Base-by-base conservation (phyloP, 2,113 vertebrate species). In the Sinocyclocheilus grahami region DNA sequence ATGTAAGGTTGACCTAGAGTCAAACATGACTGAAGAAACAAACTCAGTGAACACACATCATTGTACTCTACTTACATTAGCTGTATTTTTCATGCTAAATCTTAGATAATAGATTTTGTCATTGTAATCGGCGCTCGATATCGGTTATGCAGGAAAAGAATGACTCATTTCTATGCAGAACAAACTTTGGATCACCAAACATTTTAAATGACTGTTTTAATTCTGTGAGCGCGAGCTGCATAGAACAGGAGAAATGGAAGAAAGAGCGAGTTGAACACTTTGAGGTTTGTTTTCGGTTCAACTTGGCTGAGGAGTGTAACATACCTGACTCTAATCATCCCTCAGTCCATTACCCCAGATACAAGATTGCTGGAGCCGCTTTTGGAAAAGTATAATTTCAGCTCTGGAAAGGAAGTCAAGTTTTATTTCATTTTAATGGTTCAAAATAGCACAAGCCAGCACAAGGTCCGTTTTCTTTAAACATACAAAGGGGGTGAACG, bases 371-470 rank as follows among this genome's bases (percentile, higher is more conserved):
- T 90, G 88, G 84, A 89, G 84, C 69, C 37, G 14, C 55, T 72
- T 81, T 86, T 74, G 87, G 87, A 89, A 91, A 91, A 90, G 79
- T 79, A 85, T 78, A 46, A 63, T 88, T 87, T 88, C 48, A 76
- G 74, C 37, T 88, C 86, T 88, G 69, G 51, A 89, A 84, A 89
- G 90, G 76, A 89, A 89, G 82, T 87, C 67, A 82, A 84, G 86
- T 89, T 86, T 90, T 88, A 87, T 89, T 90, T 87, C 62, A 88
- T 88, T 88, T 90, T 81, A 90, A 90, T 86, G 75, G 86, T 83
- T 89, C 55, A 85, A 80, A 86, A 84, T 76, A 42, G 65, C 60
- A 53, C 27, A 30, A 30, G 20, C 81, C 71, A 42, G 65, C 60
- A 53, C 27, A 30, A 30, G 20, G 55, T 58, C 51, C 12, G 69